Evolutionary conservation across 2,888 invertebrate species (phyloP).

Genomic region (Rosalia funebris): DNA sequence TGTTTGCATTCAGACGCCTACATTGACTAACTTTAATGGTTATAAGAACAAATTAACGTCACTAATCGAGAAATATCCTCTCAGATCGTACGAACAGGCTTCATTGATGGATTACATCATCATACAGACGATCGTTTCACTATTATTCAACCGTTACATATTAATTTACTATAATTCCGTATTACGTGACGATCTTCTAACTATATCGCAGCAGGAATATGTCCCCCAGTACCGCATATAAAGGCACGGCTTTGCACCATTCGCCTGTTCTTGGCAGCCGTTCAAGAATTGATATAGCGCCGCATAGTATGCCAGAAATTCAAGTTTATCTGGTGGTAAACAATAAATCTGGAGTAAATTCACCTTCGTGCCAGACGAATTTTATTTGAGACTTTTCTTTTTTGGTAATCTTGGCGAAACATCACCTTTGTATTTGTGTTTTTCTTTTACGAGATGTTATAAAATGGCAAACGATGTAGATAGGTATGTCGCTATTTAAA

Average conservation of each 20-base stretch:
- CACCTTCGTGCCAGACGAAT: slow-evolving; percentile 14
- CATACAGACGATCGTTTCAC: too few species aligned
- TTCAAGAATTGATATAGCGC: slow-evolving; percentile 29
- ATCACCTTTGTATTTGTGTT: neutral
- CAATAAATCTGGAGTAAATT: slow-evolving; percentile 24
- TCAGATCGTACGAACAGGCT: too few species aligned
- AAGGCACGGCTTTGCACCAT: slow-evolving; percentile 3
- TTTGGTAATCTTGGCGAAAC: slow-evolving; percentile 3
- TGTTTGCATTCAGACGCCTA: too few species aligned
- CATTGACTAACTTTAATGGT: too few species aligned
- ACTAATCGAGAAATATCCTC: too few species aligned
- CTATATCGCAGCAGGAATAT: neutral
- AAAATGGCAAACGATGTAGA: neutral
- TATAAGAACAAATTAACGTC: too few species aligned
- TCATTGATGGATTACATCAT: too few species aligned
- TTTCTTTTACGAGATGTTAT: neutral
- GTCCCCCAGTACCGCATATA: too few species aligned
- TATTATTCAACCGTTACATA: too few species aligned
- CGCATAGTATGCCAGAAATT: slow-evolving; percentile 9
- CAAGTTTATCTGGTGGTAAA: slow-evolving; percentile 28
- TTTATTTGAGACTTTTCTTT: slow-evolving; percentile 24
- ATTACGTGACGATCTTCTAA: too few species aligned
- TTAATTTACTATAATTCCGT: too few species aligned
- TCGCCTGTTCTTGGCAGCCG: slow-evolving; percentile 25
- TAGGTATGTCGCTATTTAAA: too few species aligned